These are phyloP conservation scores for Cryptocheilus praepositus DNA, from an alignment of 2,888 invertebrate genomes.

Conservation along the genomic window DNA sequence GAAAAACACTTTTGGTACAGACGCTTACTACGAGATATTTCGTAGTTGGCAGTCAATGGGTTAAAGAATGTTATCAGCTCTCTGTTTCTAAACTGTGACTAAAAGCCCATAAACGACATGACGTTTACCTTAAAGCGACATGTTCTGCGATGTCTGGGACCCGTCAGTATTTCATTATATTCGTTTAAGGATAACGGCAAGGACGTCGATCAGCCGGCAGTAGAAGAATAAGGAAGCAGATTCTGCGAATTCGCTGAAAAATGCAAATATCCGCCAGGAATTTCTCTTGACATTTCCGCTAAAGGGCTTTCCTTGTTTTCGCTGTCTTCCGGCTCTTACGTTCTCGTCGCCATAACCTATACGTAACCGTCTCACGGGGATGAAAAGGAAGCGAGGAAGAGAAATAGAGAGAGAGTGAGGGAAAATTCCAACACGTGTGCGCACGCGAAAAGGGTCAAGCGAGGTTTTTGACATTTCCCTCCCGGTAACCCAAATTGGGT, in stretches of 20 bases:
- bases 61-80: too few species aligned
- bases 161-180: background rate
- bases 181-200: background rate
- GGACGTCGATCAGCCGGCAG: background rate
- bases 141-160: background rate
- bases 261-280: background rate
- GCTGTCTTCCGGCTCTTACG: constrained; percentile 7
- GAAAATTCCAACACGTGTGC: constrained; percentile 1
- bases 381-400: too few species aligned
- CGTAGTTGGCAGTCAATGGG: too few species aligned
- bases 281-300: constrained; percentile 4
- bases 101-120: too few species aligned
- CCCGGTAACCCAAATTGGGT: constrained; percentile 42
- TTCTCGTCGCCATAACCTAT: too few species aligned
- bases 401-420: too few species aligned
- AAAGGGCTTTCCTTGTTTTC: background rate
- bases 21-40: too few species aligned
- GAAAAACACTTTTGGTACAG: too few species aligned
- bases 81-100: too few species aligned
- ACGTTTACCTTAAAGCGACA: too few species aligned
- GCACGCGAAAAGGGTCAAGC: constrained; percentile 36
- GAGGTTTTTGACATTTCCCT: constrained; percentile 46
- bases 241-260: background rate
- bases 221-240: background rate
- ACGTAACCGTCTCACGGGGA: too few species aligned